Conservation (phyloP, 2,888 invertebrate genomes). For the Tipula lateralis region DNA sequence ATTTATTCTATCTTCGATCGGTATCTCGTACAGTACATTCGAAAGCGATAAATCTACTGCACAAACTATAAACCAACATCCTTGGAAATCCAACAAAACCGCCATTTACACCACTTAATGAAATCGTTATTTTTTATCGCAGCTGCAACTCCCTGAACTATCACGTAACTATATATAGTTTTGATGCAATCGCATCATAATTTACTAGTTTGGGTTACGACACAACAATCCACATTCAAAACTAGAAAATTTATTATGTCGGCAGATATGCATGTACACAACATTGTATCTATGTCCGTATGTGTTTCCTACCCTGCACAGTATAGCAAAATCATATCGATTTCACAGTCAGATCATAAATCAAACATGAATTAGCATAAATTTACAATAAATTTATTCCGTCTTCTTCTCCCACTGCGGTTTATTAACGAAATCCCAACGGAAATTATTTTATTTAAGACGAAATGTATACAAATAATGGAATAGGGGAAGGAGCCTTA, state of each 20-base stretch:
- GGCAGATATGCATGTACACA: background rate
- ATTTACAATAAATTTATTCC: background rate
- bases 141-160: background rate
- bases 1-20: too few species aligned
- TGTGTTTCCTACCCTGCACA: background rate
- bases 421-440: background rate
- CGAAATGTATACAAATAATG: background rate
- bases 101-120: background rate
- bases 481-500: conserved; percentile 34
- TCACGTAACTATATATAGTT: background rate
- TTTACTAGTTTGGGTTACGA: background rate
- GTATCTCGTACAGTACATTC: too few species aligned
- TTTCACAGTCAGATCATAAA: background rate
- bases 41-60: background rate
- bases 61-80: background rate
- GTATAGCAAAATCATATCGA: background rate
- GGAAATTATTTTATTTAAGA: background rate
- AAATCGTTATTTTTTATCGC: background rate
- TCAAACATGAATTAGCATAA: background rate
- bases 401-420: background rate
- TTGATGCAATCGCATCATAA: background rate
- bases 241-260: background rate
- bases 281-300: background rate
- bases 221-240: background rate
- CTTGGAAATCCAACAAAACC: background rate